A percentile compares a stretch with the other conserved stretches of the same genome.
Evolutionary conservation across 2,888 invertebrate genomes (phyloP).

Genomic region (Stenodema calcarata): DNA sequence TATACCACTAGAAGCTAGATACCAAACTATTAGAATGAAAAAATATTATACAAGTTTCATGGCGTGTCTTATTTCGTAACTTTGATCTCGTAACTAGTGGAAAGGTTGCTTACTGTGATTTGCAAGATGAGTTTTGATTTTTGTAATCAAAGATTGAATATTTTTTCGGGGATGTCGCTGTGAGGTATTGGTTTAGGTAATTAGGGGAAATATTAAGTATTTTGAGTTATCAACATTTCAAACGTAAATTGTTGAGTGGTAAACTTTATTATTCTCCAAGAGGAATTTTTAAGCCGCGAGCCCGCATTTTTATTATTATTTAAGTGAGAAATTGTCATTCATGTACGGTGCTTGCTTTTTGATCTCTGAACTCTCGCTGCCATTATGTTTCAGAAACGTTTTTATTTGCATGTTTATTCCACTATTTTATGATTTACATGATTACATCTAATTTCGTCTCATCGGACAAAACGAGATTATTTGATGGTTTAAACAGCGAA

Average conservation of each 20-base stretch:
- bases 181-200: not conserved
- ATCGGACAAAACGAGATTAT: not conserved
- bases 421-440: not conserved
- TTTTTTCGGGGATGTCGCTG: not conserved
- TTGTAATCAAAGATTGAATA: constrained; percentile 2
- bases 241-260: not conserved
- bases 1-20: constrained; percentile 29
- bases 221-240: not conserved
- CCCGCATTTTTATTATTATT: not conserved
- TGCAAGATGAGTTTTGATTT: constrained; percentile 24
- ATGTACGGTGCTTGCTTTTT: not conserved
- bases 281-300: not conserved
- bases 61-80: constrained; percentile 33
- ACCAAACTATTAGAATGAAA: constrained; percentile 6
- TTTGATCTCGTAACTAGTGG: constrained; percentile 55
- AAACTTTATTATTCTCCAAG: not conserved
- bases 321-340: not conserved
- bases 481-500: not conserved
- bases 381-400: not conserved
- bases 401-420: not conserved
- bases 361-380: constrained; percentile 6
- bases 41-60: not conserved
- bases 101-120: constrained; percentile 51
- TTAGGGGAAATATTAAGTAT: not conserved
- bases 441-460: not conserved